Base-by-base conservation (phyloP, 1,140 invertebrate species). In the Metopolophium dirhodum region DNA sequence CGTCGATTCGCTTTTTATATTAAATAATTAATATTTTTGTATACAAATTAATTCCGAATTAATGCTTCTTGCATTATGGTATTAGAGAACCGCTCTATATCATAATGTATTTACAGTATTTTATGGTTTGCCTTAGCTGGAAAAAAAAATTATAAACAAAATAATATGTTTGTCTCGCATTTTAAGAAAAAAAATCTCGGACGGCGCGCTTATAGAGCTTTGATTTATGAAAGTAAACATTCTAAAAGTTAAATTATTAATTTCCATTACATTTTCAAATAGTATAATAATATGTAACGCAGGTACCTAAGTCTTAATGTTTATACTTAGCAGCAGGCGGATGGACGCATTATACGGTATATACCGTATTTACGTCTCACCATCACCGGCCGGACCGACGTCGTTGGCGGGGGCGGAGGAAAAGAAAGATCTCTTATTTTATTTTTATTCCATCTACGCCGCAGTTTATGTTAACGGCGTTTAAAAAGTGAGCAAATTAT, bases 171-270 rank as follows among this genome's bases (percentile, higher is more conserved):
- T 77, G 61, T n/a, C 14, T 77, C n/a, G 14, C 4, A 20, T 77
- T 54, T 54, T 68, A 4, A 77, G 14, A 20, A 35, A 68, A 68
- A 77, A n/a, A 77, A 14, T n/a, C n/a, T 77, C 1, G 6, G 61
- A 35, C 14, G 7, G 14, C 30, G 30, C 6, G 4, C n/a, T 68
- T 1, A 7, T 18, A n/a, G 14, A 68, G 61, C 61, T 77, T 77
- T 77, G 30, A 77, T 77, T 77, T 77, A 77, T 77, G 61, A n/a
- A 18, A 77, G 61, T n/a, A 77, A n/a, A 77, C 30, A 77, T n/a
- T 77, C n/a, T 77, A n/a, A n/a, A 77, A 77, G 61, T n/a, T 77
- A n/a, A 77, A 77, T 77, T 77, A 77, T 77, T 77, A n/a, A 77
- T 77, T 77, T 77, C 61, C 61, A 77, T 77, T n/a, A 77, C n/a